Evolutionary conservation across 2,113 vertebrate genomes (phyloP).

Genomic region (Dasyprocta punctata): DNA sequence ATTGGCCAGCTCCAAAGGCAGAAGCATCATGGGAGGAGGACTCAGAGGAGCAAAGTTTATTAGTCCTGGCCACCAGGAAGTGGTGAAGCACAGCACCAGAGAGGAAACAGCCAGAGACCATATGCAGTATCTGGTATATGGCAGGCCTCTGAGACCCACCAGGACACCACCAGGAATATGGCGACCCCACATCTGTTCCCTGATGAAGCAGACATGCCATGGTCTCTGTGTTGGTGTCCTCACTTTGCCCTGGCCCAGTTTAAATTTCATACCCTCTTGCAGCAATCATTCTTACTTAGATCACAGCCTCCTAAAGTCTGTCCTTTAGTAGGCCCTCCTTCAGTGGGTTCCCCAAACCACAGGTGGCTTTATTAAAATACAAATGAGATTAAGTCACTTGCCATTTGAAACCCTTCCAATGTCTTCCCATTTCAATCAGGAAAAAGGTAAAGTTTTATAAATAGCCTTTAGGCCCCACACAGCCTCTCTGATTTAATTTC

Average conservation of each 20-base stretch:
- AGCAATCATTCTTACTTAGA: not conserved
- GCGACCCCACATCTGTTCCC: not conserved
- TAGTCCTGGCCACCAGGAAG: not conserved
- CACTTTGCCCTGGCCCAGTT: not conserved
- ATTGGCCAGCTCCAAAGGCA: not conserved
- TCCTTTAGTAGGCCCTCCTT: not conserved
- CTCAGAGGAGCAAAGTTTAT: not conserved
- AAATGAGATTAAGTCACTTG: constrained; percentile 38
- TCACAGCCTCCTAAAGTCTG: not conserved
- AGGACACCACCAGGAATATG: not conserved
- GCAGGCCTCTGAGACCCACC: not conserved
- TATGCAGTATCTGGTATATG: too few relatives aligned
- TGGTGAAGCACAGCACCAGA: not conserved
- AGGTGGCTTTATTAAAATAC: constrained; percentile 17
- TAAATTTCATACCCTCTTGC: not conserved
- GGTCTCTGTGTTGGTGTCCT: not conserved
- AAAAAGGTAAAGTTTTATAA: not conserved
- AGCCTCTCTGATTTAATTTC: not conserved
- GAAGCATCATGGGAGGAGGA: not conserved
- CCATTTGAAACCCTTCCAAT: not conserved
- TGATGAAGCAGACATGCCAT: not conserved
- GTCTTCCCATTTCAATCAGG: not conserved
- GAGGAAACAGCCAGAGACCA: not conserved
- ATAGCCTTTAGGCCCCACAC: not conserved
- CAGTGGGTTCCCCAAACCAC: not conserved